Base-by-base conservation (phyloP, 2,888 invertebrate genomes). In the Branchipolynoe longqiensis region DNA sequence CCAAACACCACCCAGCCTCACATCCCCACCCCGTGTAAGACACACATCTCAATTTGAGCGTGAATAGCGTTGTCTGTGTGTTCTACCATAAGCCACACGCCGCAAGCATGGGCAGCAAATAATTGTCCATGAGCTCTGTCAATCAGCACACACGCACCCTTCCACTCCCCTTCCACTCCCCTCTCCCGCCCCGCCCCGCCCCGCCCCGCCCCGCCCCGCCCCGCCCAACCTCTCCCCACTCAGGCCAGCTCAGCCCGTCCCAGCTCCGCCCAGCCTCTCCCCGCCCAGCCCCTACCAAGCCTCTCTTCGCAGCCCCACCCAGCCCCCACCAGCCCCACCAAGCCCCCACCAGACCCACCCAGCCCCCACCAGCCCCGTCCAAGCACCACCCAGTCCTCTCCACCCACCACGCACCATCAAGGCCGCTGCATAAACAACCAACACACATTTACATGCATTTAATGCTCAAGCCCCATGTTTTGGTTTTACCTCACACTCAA, bases 121-220 rank as follows among this genome's bases (percentile, higher is more conserved):
- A 69, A 69, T 69, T 69, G 69, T 69, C 69, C 69, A 69, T 69
- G 69, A 69, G 69, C 69, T 69, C 36, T 69, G 69, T 69, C 69
- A 69, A 69, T 69, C 69, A 69, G 69, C 69, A 38, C 48, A 48
- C 8, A 48, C 48, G n/a, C n/a, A n/a, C n/a, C n/a, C n/a, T n/a
- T n/a, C n/a, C n/a, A n/a, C n/a, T n/a, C n/a, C n/a, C 62, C 62
- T 25, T 0, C 62, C 28, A 62, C 31, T 62, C 31, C 31, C 62
- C 59, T n/a, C n/a, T 62, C 12, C 62, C 62, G n/a, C 25, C 28
- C 62, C 62, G 12, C 25, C n/a, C n/a, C n/a, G n/a, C 8, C 48
- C 48, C 48, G 18, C 48, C 48, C 48, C 8, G n/a, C n/a, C n/a
- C n/a, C n/a, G n/a, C n/a, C n/a, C n/a, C n/a, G n/a, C n/a, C n/a